A percentile compares a stretch with the other conserved stretches of the same genome.
Conservation (phyloP, 2,888 invertebrate species). For the Hesperia comma region DNA sequence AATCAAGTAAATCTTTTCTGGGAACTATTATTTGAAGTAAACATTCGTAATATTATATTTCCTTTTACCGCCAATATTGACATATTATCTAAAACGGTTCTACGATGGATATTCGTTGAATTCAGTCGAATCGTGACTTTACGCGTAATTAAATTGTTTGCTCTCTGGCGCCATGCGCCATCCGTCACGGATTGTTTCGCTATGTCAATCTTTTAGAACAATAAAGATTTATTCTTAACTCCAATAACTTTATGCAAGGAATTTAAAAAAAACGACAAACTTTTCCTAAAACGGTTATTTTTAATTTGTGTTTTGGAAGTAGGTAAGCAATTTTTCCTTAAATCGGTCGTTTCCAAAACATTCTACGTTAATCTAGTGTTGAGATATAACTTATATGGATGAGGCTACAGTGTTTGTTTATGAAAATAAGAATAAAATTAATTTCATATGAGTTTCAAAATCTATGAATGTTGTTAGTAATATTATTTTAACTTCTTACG, state of each 20-base stretch:
- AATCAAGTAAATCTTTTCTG: slow-evolving; percentile 8
- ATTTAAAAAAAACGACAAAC: not conserved
- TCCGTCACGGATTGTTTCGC: slow-evolving; percentile 66
- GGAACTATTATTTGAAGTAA: slow-evolving; percentile 2
- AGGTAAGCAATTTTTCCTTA: no score
- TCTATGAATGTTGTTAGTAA: no score
- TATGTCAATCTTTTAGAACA: slow-evolving; percentile 65
- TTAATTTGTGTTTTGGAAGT: no score
- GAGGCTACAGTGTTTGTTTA: no score
- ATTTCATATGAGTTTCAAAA: no score
- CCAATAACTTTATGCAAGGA: not conserved
- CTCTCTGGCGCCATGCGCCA: slow-evolving; percentile 75
- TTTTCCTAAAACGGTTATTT: not conserved
- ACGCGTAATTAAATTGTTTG: slow-evolving; percentile 76
- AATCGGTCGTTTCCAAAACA: no score
- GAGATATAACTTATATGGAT: no score
- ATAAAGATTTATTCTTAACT: slow-evolving; percentile 49
- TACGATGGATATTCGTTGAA: slow-evolving; percentile 52
- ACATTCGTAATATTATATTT: not conserved
- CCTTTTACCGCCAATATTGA: slow-evolving; percentile 4
- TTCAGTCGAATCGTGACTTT: slow-evolving; percentile 71
- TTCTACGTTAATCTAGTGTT: no score
- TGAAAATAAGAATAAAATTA: no score
- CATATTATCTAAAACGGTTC: slow-evolving; percentile 36
- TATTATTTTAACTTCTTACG: no score